phyloP scores from a whole-genome alignment of 1,140 invertebrate species.

The Pseudoatta argentina region DNA sequence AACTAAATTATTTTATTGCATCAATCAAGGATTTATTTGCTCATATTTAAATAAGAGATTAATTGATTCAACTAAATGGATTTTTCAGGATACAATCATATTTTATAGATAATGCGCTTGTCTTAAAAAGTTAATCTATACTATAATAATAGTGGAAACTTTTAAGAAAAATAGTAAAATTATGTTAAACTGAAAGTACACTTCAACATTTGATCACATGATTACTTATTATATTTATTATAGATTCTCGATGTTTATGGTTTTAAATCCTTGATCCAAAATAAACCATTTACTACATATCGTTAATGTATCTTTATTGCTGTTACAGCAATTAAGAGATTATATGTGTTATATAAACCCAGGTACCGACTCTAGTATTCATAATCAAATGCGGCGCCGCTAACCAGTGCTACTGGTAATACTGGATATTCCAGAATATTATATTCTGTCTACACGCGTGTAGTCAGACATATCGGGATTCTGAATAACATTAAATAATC shows the following conservation, averaged over 20 bases:
- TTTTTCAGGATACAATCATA: background rate
- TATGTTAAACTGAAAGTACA: background rate
- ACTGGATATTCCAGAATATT: conserved; percentile 76
- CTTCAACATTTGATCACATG: background rate
- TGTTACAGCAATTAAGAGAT: conserved; percentile 70
- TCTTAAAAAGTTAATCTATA: background rate
- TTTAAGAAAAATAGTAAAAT: background rate
- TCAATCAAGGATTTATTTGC: too few relatives aligned
- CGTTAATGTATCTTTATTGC: conserved; percentile 23
- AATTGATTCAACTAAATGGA: too few relatives aligned
- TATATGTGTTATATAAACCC: conserved; percentile 65
- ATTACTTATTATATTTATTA: background rate
- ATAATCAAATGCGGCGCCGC: conserved; percentile 68
- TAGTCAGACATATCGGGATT: conserved; percentile 20
- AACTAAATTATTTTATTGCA: too few relatives aligned
- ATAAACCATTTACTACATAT: background rate
- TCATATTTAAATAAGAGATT: too few relatives aligned
- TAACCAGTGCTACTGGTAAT: conserved; percentile 68
- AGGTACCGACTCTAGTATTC: conserved; percentile 49
- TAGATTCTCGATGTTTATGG: background rate
- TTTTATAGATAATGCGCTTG: background rate
- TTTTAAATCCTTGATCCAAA: background rate
- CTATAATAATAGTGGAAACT: background rate
- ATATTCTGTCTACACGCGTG: conserved; percentile 16
- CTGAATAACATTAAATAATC: conserved; percentile 53